Evolutionary conservation across 2,888 invertebrate genomes (phyloP).

Genomic region (Erebia aethiops): DNA sequence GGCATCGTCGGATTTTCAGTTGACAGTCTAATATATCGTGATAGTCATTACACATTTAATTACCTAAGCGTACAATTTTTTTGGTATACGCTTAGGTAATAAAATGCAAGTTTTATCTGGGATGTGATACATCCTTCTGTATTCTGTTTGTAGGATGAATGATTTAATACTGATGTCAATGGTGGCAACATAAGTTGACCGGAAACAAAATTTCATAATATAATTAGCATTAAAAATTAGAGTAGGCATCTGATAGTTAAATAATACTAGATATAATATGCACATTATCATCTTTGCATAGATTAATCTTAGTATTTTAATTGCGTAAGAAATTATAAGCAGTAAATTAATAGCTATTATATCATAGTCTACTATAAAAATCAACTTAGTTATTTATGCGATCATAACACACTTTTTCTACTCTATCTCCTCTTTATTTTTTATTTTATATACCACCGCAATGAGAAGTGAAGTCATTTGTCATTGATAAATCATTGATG

Average conservation of each 20-base stretch:
- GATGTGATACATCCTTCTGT: too few relatives aligned
- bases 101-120: too few relatives aligned
- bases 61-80: too few relatives aligned
- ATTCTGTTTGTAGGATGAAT: too few relatives aligned
- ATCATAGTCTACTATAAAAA: neutral
- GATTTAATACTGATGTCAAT: neutral
- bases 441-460: too few relatives aligned
- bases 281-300: neutral
- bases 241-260: neutral
- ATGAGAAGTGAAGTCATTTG: too few relatives aligned
- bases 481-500: too few relatives aligned
- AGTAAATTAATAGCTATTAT: slow-evolving; percentile 1
- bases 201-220: slow-evolving; percentile 12
- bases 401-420: neutral
- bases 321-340: neutral
- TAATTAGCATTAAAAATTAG: slow-evolving; percentile 8
- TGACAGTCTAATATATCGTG: too few relatives aligned
- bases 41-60: too few relatives aligned
- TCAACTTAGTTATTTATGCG: neutral
- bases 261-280: neutral
- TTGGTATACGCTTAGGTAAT: too few relatives aligned
- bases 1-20: too few relatives aligned
- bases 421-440: too few relatives aligned
- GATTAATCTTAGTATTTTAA: neutral
- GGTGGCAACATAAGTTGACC: neutral